phyloP scores from a whole-genome alignment of 2,888 invertebrate species.

The Melinopterus prodromus region DNA sequence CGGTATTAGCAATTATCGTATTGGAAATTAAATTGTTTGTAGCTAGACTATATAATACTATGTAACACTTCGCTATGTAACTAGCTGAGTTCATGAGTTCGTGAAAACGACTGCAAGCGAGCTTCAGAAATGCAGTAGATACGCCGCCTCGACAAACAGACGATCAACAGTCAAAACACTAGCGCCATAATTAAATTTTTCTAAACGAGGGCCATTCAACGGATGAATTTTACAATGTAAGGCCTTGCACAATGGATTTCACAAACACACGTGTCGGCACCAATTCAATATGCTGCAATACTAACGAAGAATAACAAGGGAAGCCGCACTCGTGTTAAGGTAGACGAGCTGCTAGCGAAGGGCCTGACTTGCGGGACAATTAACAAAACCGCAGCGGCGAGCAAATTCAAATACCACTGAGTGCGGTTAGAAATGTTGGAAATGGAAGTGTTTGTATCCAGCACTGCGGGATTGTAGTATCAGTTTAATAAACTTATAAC shows the following conservation, averaged over 20 bases:
- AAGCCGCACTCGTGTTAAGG: background rate
- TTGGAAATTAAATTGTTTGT: too few relatives aligned
- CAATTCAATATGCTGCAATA: background rate
- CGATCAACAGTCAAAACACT: background rate
- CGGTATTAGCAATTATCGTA: too few relatives aligned
- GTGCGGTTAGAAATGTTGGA: background rate
- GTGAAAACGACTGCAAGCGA: too few relatives aligned
- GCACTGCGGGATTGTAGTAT: too few relatives aligned
- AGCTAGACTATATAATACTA: too few relatives aligned
- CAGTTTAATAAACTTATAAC: too few relatives aligned
- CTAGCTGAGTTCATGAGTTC: too few relatives aligned
- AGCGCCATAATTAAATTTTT: background rate
- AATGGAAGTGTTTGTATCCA: too few relatives aligned
- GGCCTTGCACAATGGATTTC: background rate
- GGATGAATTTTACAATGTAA: background rate
- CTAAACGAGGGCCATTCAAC: background rate
- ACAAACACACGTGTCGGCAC: background rate
- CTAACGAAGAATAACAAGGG: background rate
- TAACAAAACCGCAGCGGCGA: background rate
- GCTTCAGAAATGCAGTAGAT: background rate
- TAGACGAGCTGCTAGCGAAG: background rate
- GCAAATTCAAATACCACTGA: background rate
- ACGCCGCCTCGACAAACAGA: background rate
- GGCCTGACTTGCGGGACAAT: background rate
- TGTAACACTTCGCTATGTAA: too few relatives aligned